These are phyloP conservation scores for Coremacera marginata DNA, from an alignment of 2,888 invertebrate genomes.

Conservation along the genomic window DNA sequence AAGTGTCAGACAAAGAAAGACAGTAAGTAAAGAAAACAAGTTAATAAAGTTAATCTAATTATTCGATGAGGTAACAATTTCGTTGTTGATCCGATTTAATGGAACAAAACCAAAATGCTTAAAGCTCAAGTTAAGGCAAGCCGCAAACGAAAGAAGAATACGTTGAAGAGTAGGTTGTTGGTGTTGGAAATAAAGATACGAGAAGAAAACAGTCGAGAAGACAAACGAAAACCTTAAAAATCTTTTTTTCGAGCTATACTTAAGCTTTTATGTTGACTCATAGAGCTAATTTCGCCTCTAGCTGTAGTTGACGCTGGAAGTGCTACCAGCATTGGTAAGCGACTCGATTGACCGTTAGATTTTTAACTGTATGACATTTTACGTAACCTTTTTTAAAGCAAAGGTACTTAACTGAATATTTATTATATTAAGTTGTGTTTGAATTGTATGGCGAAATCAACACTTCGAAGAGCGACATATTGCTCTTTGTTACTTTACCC, in stretches of 20 bases:
- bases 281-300: slow-evolving; percentile 9
- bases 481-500: neutral
- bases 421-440: slow-evolving; percentile 21
- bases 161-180: slow-evolving; percentile 1
- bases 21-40: slow-evolving; percentile 26
- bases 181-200: neutral
- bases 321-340: neutral
- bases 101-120: neutral
- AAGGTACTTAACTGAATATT: slow-evolving; percentile 32
- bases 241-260: slow-evolving; percentile 56
- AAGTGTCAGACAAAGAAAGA: slow-evolving; percentile 35
- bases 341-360: slow-evolving; percentile 59
- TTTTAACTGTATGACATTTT: slow-evolving; percentile 67
- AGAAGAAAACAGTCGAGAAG: slow-evolving; percentile 49
- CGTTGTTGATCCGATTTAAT: neutral
- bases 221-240: slow-evolving; percentile 48
- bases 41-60: slow-evolving; percentile 53
- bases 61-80: slow-evolving; percentile 63
- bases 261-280: slow-evolving; percentile 45
- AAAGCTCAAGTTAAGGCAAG: neutral
- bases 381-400: slow-evolving; percentile 63
- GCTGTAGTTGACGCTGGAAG: slow-evolving; percentile 13
- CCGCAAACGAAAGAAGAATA: slow-evolving; percentile 19
- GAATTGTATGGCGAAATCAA: slow-evolving; percentile 28
- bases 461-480: neutral